Percentiles rank a stretch among this genome's conserved stretches.
Evolutionary conservation across 1,140 invertebrate species (phyloP).

Genomic region (Leptinotarsa lineolata): DNA sequence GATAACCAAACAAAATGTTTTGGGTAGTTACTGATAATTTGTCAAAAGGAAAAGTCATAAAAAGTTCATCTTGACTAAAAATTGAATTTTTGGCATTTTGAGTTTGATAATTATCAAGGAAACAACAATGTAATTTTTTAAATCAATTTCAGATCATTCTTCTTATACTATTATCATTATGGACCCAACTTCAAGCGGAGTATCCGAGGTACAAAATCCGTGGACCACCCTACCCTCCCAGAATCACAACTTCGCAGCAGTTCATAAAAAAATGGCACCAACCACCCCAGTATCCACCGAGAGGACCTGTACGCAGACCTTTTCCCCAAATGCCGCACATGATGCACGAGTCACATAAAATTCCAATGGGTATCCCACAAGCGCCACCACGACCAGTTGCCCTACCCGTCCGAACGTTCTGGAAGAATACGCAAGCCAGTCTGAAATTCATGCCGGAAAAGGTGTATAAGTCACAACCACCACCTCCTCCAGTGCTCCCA

Average conservation of each 20-base stretch:
- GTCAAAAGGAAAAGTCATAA: no score
- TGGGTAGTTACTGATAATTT: no score
- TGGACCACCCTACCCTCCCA: constrained; percentile 32
- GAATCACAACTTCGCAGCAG: constrained; percentile 33
- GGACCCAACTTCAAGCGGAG: constrained; percentile 26
- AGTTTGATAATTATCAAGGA: not conserved
- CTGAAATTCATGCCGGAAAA: constrained; percentile 1
- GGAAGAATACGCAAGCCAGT: constrained; percentile 36
- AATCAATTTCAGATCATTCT: constrained; percentile 34
- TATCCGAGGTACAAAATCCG: constrained; percentile 38
- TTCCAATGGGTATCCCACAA: constrained; percentile 8
- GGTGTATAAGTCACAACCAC: constrained; percentile 1
- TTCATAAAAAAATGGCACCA: constrained; percentile 45
- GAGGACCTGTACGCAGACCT: constrained; percentile 23
- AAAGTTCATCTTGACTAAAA: no score
- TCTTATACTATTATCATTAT: constrained; percentile 33
- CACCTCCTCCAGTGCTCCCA: not conserved
- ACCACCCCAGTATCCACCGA: constrained; percentile 16
- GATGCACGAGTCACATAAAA: constrained; percentile 28
- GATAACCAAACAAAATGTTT: no score
- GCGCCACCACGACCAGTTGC: constrained; percentile 27
- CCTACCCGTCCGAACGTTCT: constrained; percentile 34
- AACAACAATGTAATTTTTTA: not conserved
- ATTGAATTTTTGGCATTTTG: no score
- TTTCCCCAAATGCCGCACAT: constrained; percentile 32